These are phyloP conservation scores for Acanthacorydalis orientalis DNA, from an alignment of 2,888 invertebrate species.

Conservation along the genomic window DNA sequence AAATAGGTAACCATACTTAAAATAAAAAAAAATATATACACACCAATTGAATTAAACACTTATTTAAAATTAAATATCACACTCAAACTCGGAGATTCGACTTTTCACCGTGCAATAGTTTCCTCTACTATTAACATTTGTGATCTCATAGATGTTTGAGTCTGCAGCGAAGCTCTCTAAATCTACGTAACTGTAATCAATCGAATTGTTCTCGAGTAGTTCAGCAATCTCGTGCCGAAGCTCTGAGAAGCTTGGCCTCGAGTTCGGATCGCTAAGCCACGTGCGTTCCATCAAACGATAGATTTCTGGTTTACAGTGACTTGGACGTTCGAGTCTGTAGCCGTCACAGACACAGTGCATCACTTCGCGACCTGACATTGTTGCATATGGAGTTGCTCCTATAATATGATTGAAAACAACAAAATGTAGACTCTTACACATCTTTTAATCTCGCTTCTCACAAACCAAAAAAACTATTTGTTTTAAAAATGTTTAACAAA, in stretches of 20 bases:
- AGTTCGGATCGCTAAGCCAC: constrained; percentile 53
- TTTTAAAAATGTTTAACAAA: too few species aligned
- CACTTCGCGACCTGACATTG: constrained; percentile 70
- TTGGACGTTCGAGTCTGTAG: constrained; percentile 58
- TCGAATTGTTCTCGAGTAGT: constrained; percentile 39
- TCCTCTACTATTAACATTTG: constrained; percentile 28
- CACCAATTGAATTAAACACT: neutral
- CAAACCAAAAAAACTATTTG: too few species aligned
- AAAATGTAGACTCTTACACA: too few species aligned
- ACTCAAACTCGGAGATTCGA: constrained; percentile 45
- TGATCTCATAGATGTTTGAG: constrained; percentile 38
- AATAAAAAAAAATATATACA: too few species aligned
- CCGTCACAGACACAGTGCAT: constrained; percentile 63
- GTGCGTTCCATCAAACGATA: constrained; percentile 43
- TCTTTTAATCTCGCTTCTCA: too few species aligned
- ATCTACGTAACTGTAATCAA: constrained; percentile 49
- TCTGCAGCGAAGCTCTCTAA: constrained; percentile 48
- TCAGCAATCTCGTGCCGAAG: constrained; percentile 34
- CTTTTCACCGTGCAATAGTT: constrained; percentile 24
- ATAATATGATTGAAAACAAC: constrained; percentile 11
- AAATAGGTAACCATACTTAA: too few species aligned
- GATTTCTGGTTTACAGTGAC: constrained; percentile 57
- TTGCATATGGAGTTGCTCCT: constrained; percentile 79
- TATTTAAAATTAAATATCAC: constrained; percentile 31
- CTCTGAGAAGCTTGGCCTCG: constrained; percentile 54